Base-by-base conservation (phyloP, 2,888 invertebrate genomes). In the Apotomis capreana region DNA sequence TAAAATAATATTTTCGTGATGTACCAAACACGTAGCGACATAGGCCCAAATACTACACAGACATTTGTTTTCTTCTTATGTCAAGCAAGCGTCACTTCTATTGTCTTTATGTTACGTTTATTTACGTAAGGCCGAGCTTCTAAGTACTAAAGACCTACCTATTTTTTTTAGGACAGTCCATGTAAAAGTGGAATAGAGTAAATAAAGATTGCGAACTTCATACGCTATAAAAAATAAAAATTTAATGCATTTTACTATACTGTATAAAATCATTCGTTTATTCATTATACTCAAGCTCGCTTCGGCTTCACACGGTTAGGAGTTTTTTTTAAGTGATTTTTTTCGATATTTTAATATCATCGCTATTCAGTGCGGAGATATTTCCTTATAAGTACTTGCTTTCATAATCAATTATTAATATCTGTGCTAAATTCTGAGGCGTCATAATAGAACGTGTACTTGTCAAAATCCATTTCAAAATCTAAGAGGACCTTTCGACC, bases 401-500 rank as follows among this genome's bases (percentile, higher is more conserved):
- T 62, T 62, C 62, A 51, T 26, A 62, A 62, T 62, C 51, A 51
- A 62, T 62, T 15, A 62, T 51, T 62, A 62, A 62, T 62, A 62
- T 62, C 62, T 62, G 62, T 46, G 26, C 62, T 62, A 62, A 51
- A 62, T 62, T 62, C 26, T 26, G 15, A 62, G 62, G 46, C 15
- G 62, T 62, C 62, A 62, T 62, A n/a, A n/a, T n/a, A n/a, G n/a
- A n/a, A n/a, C n/a, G n/a, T n/a, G n/a, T n/a, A 6, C 62, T 62
- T 62, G 49, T 62, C 51, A 62, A 62, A 49, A 62, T 62, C 62
- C 62, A 62, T 46, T 62, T 62, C 51, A 62, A 62, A 62, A 62
- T 62, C 49, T 51, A 62, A 60, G 44, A 60, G 37, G 60, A 44
- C 60, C 58, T 58, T 58, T 58, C 58, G 12, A 58, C 58, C 58